These are phyloP conservation scores for Timandra comae DNA, from an alignment of 2,888 invertebrate genomes.

Conservation along the genomic window DNA sequence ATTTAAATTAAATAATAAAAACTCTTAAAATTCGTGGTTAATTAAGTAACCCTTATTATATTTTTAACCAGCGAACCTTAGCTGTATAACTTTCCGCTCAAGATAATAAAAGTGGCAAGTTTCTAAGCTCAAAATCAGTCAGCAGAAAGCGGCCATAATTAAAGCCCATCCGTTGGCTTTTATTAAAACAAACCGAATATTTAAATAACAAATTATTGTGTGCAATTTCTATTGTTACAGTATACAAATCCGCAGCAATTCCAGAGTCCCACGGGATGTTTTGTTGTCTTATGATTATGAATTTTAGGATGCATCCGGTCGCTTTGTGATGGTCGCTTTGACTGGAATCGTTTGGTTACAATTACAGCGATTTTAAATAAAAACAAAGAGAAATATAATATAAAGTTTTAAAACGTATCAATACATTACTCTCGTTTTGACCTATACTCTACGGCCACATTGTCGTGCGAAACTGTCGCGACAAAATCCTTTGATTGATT, in stretches of 20 bases:
- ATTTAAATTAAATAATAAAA: too few species aligned
- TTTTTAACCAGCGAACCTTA: too few species aligned
- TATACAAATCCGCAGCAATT: conserved; percentile 13
- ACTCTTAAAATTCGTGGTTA: too few species aligned
- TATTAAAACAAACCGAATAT: conserved; percentile 10
- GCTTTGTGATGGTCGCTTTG: conserved; percentile 60
- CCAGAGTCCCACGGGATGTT: conserved; percentile 13
- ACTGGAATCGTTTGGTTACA: conserved; percentile 22
- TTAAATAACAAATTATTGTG: conserved; percentile 18
- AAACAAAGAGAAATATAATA: too few species aligned
- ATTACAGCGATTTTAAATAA: conserved; percentile 24
- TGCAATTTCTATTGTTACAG: conserved; percentile 18
- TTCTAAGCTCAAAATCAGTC: conserved; percentile 2
- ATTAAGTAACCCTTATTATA: too few species aligned
- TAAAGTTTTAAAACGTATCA: too few species aligned
- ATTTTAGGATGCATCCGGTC: conserved; percentile 44
- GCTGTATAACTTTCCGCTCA: too few species aligned
- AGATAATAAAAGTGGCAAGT: too few species aligned
- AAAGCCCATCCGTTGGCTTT: conserved; percentile 10
- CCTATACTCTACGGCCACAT: too few species aligned
- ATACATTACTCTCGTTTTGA: too few species aligned
- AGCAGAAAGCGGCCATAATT: conserved; percentile 14
- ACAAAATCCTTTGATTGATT: too few species aligned
- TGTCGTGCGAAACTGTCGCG: too few species aligned
- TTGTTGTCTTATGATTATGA: conserved; percentile 53